Base-by-base conservation (phyloP, 1,140 invertebrate genomes). In the Cepaea nemoralis region DNA sequence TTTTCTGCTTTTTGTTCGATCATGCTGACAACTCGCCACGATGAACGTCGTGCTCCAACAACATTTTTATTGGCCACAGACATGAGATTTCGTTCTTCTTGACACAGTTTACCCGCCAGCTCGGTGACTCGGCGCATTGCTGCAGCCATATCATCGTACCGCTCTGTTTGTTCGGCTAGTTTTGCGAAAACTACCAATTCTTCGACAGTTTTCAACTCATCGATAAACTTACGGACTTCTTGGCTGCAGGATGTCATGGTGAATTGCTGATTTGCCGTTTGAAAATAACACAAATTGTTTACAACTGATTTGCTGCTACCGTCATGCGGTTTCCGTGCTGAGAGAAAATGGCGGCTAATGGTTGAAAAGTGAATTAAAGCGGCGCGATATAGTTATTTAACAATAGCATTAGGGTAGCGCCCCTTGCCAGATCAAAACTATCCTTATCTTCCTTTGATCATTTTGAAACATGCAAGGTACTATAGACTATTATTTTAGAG, bases 61-160 rank as follows among this genome's bases (percentile, higher is more conserved):
- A 99, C 97, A 93, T 99, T 99, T 94, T 99, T 99, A 94, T 99
- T 99, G 86, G 98, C 98, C 87, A 99, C 97, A 80, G 97, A 99
- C 85, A 99, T 94, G 69, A 99, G 94, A 93, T 99, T 99, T 88
- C 98, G 94, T 93, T 99, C 97, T 75, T 91, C 90, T 69, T 85
- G 82, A 12, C 85, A 84, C 14, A 92, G 80, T 31, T 85, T 81
- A 12, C 85, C 80, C 5, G 78, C 80, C 35, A 67, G 80, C 73
- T 85, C 84, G 8, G 85, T 88, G 22, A 87, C 85, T 67, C 80
- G 80, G 39, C 75, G 84, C 87, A 89, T 89, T 39, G 83, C 84
- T 50, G 79, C 75, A 0, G 86, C 85, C 89, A 89, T 90, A 69
- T 90, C 87, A 10, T 90, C 86, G 67, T 88, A 90, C 24, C 88